A percentile compares a stretch with the other conserved stretches of the same genome.
phyloP scores from a whole-genome alignment of 2,113 vertebrate species.

The Pseudopipra pipra region DNA sequence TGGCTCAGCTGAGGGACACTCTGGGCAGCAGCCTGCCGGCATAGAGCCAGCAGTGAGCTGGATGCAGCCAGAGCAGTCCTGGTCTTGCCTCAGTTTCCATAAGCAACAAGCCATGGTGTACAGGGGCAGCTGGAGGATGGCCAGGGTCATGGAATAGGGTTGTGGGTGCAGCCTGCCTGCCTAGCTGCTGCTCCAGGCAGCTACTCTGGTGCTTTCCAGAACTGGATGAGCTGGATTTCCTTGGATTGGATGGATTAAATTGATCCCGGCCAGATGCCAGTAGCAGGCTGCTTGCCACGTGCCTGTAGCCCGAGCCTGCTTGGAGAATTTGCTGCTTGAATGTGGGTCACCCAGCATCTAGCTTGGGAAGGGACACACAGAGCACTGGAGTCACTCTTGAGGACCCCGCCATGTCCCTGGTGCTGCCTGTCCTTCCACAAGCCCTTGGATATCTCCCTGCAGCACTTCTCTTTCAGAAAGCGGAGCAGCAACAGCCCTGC shows the following conservation, averaged over 20 bases:
- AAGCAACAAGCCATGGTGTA: rapidly evolving
- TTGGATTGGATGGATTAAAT: neutral
- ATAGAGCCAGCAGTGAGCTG: neutral
- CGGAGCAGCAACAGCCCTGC: neutral
- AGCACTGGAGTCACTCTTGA: neutral
- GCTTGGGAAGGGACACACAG: neutral
- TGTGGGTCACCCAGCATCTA: neutral
- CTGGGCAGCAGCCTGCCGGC: neutral
- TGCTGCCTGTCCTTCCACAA: neutral
- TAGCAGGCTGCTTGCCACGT: neutral
- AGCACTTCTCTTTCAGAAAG: neutral
- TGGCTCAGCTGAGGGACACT: neutral
- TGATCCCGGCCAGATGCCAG: neutral
- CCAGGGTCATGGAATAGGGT: neutral
- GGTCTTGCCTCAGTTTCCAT: neutral
- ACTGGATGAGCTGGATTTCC: neutral
- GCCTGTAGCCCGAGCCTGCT: neutral
- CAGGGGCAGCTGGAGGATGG: neutral
- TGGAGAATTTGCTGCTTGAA: rapidly evolving
- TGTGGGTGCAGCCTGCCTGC: neutral
- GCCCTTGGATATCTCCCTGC: rapidly evolving
- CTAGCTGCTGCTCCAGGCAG: neutral
- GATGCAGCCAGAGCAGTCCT: neutral
- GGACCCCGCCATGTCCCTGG: too few species aligned
- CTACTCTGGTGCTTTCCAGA: neutral